phyloP scores from a whole-genome alignment of 2,888 invertebrate genomes.

The Nipponacmea schrenckii region DNA sequence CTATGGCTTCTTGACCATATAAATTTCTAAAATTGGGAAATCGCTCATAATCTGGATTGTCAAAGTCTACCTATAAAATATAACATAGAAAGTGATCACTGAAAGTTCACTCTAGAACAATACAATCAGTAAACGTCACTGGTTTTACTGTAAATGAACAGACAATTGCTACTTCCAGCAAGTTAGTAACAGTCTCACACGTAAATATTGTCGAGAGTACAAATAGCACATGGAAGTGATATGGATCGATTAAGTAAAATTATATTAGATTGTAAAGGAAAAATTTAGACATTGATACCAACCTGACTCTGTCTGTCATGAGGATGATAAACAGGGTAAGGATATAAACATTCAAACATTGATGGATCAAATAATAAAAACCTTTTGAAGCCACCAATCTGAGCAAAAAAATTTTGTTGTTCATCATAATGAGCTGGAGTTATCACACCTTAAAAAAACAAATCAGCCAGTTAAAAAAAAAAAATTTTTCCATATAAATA shows the following conservation, averaged over 20 bases:
- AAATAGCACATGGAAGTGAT: too few relatives aligned
- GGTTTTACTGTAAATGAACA: background rate
- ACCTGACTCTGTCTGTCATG: slow-evolving; percentile 78
- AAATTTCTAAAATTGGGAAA: slow-evolving; percentile 74
- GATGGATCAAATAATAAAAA: slow-evolving; percentile 75
- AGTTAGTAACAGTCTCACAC: too few relatives aligned
- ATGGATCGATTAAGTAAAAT: too few relatives aligned
- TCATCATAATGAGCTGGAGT: slow-evolving; percentile 78
- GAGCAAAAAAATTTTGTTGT: slow-evolving; percentile 77
- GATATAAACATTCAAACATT: slow-evolving; percentile 75
- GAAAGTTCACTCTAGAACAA: background rate
- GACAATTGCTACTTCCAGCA: too few relatives aligned
- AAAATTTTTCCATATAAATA: background rate
- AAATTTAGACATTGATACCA: slow-evolving; percentile 33
- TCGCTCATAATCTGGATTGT: slow-evolving; percentile 72
- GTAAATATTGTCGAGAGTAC: too few relatives aligned
- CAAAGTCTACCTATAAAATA: slow-evolving; percentile 74
- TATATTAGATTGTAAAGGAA: too few relatives aligned
- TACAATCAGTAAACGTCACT: background rate
- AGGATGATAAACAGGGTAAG: slow-evolving; percentile 76
- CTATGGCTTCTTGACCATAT: slow-evolving; percentile 72
- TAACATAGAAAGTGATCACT: background rate
- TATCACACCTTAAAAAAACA: slow-evolving; percentile 70
- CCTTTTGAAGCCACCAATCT: slow-evolving; percentile 74
- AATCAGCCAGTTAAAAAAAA: slow-evolving; percentile 11